Evolutionary conservation across 1,140 invertebrate genomes (phyloP).

Genomic region (Achatina immaculata): DNA sequence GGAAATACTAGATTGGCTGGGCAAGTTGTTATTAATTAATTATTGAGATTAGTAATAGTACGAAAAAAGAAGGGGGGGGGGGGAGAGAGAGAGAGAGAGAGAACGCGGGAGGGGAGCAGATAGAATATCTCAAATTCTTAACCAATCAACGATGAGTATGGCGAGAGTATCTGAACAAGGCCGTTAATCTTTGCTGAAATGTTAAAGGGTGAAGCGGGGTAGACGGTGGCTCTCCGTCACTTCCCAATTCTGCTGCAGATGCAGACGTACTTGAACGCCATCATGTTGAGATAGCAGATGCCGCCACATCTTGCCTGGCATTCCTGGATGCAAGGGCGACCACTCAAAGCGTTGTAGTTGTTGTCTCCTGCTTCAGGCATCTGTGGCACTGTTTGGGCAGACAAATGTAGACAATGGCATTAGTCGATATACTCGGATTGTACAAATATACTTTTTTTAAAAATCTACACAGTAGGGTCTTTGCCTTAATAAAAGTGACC

Average conservation of each 20-base stretch:
- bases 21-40: no score
- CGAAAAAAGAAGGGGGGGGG: no score
- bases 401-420: background rate
- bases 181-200: no score
- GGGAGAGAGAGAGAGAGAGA: no score
- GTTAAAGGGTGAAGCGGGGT: no score
- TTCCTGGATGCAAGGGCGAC: slow-evolving; percentile 4
- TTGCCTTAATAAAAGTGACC: background rate
- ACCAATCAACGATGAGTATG: no score
- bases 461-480: background rate
- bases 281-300: slow-evolving; percentile 26
- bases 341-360: slow-evolving; percentile 7
- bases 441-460: background rate
- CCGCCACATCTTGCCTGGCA: slow-evolving; percentile 19
- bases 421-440: background rate
- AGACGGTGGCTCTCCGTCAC: no score
- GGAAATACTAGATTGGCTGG: no score
- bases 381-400: background rate
- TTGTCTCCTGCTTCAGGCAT: background rate
- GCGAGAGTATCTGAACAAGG: no score
- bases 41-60: no score
- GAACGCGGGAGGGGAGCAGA: no score
- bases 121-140: no score
- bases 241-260: slow-evolving; percentile 19
- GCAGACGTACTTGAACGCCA: slow-evolving; percentile 28